A percentile compares a stretch with the other conserved stretches of the same genome.
phyloP scores from a whole-genome alignment of 1,140 invertebrate genomes.

The Trichomalopsis sarcophagae region DNA sequence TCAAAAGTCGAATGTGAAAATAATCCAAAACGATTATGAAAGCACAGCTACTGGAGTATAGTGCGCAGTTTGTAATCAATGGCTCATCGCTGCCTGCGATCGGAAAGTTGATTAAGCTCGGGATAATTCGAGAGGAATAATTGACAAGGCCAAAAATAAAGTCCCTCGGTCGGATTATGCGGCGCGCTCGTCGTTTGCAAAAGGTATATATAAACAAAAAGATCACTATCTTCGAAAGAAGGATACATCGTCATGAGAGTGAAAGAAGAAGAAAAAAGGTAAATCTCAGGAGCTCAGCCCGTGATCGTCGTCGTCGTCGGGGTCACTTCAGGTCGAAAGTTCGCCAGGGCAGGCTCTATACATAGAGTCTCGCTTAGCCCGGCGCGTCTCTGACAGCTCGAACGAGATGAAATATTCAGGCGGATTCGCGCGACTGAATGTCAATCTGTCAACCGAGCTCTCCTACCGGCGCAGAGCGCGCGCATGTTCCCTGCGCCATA shows the following conservation, averaged over 20 bases:
- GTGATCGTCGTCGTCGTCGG: slow-evolving; percentile 29
- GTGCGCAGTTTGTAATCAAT: background rate
- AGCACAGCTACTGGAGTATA: too few species aligned
- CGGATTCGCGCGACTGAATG: slow-evolving; percentile 68
- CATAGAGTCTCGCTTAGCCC: slow-evolving; percentile 53
- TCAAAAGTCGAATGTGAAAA: too few species aligned
- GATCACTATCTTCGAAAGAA: too few species aligned
- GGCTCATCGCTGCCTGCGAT: background rate
- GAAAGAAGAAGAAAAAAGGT: too few species aligned
- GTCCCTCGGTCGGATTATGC: too few species aligned
- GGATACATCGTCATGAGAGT: too few species aligned
- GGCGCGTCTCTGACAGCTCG: slow-evolving; percentile 64
- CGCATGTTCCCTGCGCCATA: background rate
- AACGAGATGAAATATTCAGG: slow-evolving; percentile 70
- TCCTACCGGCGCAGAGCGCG: slow-evolving; percentile 40
- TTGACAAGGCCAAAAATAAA: slow-evolving; percentile 22
- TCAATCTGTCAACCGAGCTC: slow-evolving; percentile 69
- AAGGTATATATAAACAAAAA: too few species aligned
- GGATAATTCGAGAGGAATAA: slow-evolving; percentile 13
- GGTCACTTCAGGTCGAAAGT: slow-evolving; percentile 71
- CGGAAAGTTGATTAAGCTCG: slow-evolving; percentile 7
- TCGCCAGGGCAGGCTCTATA: slow-evolving; percentile 63
- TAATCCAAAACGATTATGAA: too few species aligned
- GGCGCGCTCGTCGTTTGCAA: too few species aligned
- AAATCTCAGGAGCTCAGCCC: too few species aligned